Evolutionary conservation across 2,888 invertebrate species (phyloP), one percentile per base, ranked within the genome.

Genomic region (Hanleya hanleyi): DNA sequence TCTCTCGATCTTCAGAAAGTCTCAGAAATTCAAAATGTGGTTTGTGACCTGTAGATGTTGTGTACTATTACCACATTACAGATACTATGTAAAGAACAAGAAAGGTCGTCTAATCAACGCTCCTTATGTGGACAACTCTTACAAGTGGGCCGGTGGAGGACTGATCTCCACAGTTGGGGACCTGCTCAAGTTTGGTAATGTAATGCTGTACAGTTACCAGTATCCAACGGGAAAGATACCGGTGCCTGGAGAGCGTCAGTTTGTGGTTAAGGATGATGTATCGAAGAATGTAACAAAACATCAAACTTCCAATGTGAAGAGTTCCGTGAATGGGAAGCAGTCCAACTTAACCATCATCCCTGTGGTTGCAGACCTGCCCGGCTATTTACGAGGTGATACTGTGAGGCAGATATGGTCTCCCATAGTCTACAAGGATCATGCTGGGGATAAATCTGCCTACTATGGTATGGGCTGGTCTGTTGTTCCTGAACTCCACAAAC

Each of bases 61-160:
- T n/a, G n/a, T n/a, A n/a, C n/a, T n/a, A n/a, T n/a, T n/a, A n/a
- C n/a, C n/a, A n/a, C n/a, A n/a, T 83, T 85, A 9, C 85, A 92
- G 92, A 69, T 91, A 90, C 81, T 92, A 92, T 79, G 72, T 84
- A 1, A 90, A 90, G 66, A 86, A 90, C 77, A 86, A 88, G 64
- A 84, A 85, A 12, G 91, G 91, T 3, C 75, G 81, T 12, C 77
- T 93, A 6, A 82, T 87, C 29, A 93, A 93, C 83, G 91, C 92
- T 6, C 92, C 92, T 0, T 92, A 92, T 82, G 92, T 93, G 3
- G 92, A 93, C 84, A 91, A 92, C 77, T 93, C 93, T 0, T 92
- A 92, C 86, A 93, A 93, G 85, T 93, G 92, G 92, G 93, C 93
- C 6, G 93, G 93, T 6, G 93, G 93, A 33, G 93, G 93, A 1